Evolutionary conservation across 2,888 invertebrate genomes (phyloP).

Genomic region (Chorisops tibialis): DNA sequence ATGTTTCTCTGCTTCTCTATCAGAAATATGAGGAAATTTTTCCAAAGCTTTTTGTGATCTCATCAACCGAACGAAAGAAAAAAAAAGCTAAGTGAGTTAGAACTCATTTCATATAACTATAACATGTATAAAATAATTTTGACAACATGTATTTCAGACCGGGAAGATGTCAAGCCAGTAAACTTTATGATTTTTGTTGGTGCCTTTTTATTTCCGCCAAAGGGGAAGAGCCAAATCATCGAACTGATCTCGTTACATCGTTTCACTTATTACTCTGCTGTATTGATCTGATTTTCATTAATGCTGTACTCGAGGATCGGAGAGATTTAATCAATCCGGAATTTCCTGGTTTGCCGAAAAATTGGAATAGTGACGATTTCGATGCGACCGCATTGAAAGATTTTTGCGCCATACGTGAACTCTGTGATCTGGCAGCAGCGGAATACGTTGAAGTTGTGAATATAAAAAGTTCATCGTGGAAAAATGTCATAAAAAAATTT

Average conservation of each 20-base stretch:
- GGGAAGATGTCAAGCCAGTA: slow-evolving; percentile 73
- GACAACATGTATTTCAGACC: slow-evolving; percentile 54
- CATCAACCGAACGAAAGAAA: slow-evolving; percentile 50
- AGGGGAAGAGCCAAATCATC: slow-evolving; percentile 79
- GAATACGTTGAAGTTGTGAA: slow-evolving; percentile 84
- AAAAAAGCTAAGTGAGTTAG: slow-evolving; percentile 46
- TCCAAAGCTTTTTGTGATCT: slow-evolving; percentile 74
- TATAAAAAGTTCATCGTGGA: slow-evolving; percentile 85
- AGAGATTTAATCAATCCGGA: slow-evolving; percentile 81
- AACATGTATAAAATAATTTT: neutral
- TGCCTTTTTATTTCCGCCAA: slow-evolving; percentile 86
- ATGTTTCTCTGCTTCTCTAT: slow-evolving; percentile 90
- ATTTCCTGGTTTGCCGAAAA: slow-evolving; percentile 72
- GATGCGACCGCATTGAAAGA: slow-evolving; percentile 14
- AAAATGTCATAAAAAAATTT: slow-evolving; percentile 67
- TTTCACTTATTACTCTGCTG: slow-evolving; percentile 88
- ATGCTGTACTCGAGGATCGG: slow-evolving; percentile 75
- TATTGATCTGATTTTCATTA: slow-evolving; percentile 85
- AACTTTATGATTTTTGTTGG: slow-evolving; percentile 93
- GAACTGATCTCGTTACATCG: slow-evolving; percentile 91
- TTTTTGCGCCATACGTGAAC: slow-evolving; percentile 52
- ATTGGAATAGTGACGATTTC: slow-evolving; percentile 61
- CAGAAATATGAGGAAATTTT: slow-evolving; percentile 89
- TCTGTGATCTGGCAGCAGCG: slow-evolving; percentile 54
- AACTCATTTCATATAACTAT: too few relatives aligned